Evolutionary conservation across 2,888 invertebrate species (phyloP).

Genomic region (Rugalucina vietnamica): DNA sequence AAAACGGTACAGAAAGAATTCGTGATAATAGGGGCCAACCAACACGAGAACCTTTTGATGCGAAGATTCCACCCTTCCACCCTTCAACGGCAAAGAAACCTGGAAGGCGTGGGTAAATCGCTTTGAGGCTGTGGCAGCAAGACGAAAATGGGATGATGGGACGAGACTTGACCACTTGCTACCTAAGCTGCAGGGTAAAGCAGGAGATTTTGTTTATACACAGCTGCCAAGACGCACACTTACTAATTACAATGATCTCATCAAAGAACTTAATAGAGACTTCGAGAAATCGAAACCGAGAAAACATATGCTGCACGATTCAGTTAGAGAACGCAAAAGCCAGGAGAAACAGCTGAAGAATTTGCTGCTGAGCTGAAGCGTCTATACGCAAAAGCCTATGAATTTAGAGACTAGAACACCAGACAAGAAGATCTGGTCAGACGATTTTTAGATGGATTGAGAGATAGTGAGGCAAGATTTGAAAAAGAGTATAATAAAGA

Average conservation of each 20-base stretch:
- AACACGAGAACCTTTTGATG: too few species aligned
- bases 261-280: slow-evolving; percentile 41
- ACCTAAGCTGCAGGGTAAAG: slow-evolving; percentile 39
- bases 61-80: too few species aligned
- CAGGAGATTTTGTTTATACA: slow-evolving; percentile 48
- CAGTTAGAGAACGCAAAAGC: too few species aligned
- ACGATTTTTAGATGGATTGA: slow-evolving; percentile 37
- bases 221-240: slow-evolving; percentile 16
- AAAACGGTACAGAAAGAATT: too few species aligned
- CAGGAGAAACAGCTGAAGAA: slow-evolving; percentile 35
- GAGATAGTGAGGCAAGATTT: slow-evolving; percentile 30
- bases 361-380: slow-evolving; percentile 49
- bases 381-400: slow-evolving; percentile 51
- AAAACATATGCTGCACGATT: too few species aligned
- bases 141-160: slow-evolving; percentile 4
- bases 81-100: slow-evolving; percentile 29
- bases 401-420: slow-evolving; percentile 21
- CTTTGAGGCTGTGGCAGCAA: slow-evolving; percentile 28
- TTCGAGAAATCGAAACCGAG: slow-evolving; percentile 45
- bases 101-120: slow-evolving; percentile 42
- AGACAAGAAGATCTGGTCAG: slow-evolving; percentile 40
- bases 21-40: too few species aligned
- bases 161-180: slow-evolving; percentile 30
- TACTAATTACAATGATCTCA: slow-evolving; percentile 20
- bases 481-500: slow-evolving; percentile 30